phyloP scores from a whole-genome alignment of 2,113 vertebrate species.

The Ammodytes dubius region DNA sequence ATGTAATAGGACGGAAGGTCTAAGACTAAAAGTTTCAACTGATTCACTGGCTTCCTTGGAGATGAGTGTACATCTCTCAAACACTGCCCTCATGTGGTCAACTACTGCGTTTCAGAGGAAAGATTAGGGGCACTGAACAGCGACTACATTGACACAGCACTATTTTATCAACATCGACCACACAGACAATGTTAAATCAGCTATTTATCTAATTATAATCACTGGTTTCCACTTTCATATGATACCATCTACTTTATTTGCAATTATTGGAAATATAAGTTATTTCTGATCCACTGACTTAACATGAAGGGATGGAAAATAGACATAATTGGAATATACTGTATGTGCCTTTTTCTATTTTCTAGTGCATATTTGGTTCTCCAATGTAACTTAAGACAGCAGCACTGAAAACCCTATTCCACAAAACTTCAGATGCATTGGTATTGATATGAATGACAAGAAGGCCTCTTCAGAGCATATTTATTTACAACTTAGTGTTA shows the following conservation, averaged over 20 bases:
- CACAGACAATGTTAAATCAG: not conserved
- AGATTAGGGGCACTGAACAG: not conserved
- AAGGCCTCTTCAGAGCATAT: conserved; percentile 72
- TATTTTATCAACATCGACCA: not conserved
- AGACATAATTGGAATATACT: not conserved
- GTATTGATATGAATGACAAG: conserved; percentile 58
- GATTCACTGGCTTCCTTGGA: not conserved
- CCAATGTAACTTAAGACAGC: not conserved
- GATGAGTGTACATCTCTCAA: not conserved
- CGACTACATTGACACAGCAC: not conserved
- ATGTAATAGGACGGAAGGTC: not conserved
- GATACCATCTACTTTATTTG: too few relatives aligned
- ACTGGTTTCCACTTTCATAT: not conserved
- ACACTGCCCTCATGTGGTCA: conserved; percentile 68
- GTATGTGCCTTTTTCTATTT: not conserved
- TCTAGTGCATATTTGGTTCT: not conserved
- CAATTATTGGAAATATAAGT: too few relatives aligned
- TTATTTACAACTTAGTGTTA: conserved; percentile 87
- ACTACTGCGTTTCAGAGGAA: not conserved
- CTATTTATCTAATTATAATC: not conserved
- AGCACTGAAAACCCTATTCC: not conserved
- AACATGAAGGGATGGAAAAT: not conserved
- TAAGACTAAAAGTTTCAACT: not conserved
- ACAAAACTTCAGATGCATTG: not conserved
- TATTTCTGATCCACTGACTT: not conserved